Evolutionary conservation across 1,140 invertebrate genomes (phyloP).

Genomic region (Schlechtendalia chinensis): DNA sequence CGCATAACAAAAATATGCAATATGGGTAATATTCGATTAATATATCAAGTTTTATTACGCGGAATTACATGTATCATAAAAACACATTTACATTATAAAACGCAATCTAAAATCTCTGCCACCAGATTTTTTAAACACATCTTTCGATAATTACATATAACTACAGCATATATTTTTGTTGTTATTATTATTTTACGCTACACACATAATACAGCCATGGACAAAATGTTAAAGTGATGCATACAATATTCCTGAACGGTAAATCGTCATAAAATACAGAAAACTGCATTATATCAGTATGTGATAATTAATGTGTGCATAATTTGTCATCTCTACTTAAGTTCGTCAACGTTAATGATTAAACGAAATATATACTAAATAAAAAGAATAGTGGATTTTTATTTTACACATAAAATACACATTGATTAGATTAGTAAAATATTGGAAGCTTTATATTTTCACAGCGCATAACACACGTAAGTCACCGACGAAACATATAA

Average conservation of each 20-base stretch:
- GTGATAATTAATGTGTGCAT: background rate
- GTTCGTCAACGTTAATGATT: background rate
- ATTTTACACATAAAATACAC: background rate
- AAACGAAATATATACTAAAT: background rate
- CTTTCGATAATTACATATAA: background rate
- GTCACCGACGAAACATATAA: background rate
- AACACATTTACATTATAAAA: too few relatives aligned
- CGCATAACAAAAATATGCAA: too few relatives aligned
- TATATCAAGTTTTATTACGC: too few relatives aligned
- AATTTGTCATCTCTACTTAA: background rate
- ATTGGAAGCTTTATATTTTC: background rate
- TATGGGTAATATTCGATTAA: too few relatives aligned
- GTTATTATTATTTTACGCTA: background rate
- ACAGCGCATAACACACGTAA: background rate
- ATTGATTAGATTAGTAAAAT: background rate
- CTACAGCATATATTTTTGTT: background rate
- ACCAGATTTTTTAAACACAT: background rate
- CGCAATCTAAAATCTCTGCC: too few relatives aligned
- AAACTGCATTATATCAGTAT: background rate
- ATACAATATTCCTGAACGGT: constrained; percentile 3
- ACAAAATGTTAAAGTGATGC: background rate
- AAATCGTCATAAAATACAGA: constrained; percentile 7
- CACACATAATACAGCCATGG: background rate
- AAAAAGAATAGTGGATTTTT: background rate
- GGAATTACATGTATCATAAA: too few relatives aligned